These are phyloP conservation scores for Cepaea hortensis DNA, from an alignment of 2,888 invertebrate genomes.

Conservation along the genomic window DNA sequence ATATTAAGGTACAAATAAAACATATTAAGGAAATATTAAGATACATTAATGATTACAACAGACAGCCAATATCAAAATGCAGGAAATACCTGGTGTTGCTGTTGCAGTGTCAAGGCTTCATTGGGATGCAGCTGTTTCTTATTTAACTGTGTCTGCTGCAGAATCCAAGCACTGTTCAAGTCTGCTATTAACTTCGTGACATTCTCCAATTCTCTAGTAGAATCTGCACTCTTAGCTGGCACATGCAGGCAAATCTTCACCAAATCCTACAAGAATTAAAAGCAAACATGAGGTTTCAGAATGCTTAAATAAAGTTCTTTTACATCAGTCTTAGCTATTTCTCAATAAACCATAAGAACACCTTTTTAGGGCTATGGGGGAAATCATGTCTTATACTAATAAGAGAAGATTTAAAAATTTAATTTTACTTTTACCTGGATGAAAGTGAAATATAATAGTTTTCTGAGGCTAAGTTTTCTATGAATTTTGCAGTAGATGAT, in stretches of 20 bases:
- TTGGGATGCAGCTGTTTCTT: slow-evolving; percentile 63
- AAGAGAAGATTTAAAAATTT: too few relatives aligned
- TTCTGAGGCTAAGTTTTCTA: too few relatives aligned
- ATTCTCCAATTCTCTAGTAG: slow-evolving; percentile 53
- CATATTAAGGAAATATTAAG: too few relatives aligned
- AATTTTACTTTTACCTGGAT: too few relatives aligned
- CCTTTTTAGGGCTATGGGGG: too few relatives aligned
- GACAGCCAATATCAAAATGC: too few relatives aligned
- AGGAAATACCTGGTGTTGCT: slow-evolving; percentile 65
- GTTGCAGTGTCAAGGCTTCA: slow-evolving; percentile 68
- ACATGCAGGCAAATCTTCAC: slow-evolving; percentile 32
- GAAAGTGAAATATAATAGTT: too few relatives aligned
- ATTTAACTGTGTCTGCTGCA: slow-evolving; percentile 62
- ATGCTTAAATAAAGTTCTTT: neutral
- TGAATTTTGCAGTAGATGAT: too few relatives aligned
- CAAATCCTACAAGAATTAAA: slow-evolving; percentile 24
- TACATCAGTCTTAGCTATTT: neutral
- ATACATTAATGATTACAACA: too few relatives aligned
- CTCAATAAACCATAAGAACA: neutral
- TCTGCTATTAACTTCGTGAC: slow-evolving; percentile 60
- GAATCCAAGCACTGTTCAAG: slow-evolving; percentile 66
- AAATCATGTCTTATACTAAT: too few relatives aligned
- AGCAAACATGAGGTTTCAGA: neutral
- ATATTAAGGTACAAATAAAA: too few relatives aligned
- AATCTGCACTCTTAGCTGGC: slow-evolving; percentile 34